These are phyloP conservation scores for Endomychus coccineus DNA, from an alignment of 2,888 invertebrate genomes.

Conservation along the genomic window DNA sequence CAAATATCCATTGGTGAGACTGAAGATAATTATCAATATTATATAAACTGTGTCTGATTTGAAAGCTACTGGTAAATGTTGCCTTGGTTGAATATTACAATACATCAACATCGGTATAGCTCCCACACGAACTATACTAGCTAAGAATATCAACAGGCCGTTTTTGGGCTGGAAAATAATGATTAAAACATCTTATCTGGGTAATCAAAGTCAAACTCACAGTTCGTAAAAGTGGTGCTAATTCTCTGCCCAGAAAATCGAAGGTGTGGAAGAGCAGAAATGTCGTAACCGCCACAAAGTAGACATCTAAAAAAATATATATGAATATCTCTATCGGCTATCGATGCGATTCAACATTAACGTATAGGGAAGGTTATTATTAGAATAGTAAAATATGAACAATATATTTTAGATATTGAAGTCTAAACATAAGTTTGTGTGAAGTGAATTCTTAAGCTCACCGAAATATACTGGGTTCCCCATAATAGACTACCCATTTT, in stretches of 20 bases:
- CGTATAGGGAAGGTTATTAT: too few relatives aligned
- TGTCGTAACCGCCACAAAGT: conserved; percentile 25
- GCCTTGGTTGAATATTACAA: conserved; percentile 1
- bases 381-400: too few relatives aligned
- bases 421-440: too few relatives aligned
- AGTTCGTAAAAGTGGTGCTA: conserved; percentile 22
- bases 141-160: not conserved
- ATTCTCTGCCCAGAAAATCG: conserved; percentile 26
- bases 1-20: not conserved
- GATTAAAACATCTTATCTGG: not conserved
- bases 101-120: not conserved
- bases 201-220: conserved; percentile 16
- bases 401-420: too few relatives aligned
- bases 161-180: conserved; percentile 10
- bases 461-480: too few relatives aligned
- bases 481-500: too few relatives aligned
- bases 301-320: conserved; percentile 28
- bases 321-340: too few relatives aligned
- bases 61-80: not conserved
- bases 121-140: not conserved
- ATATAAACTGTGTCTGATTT: not conserved
- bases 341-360: too few relatives aligned
- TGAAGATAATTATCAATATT: not conserved
- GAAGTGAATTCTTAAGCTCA: too few relatives aligned
- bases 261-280: conserved; percentile 10